A percentile compares a stretch with the other conserved stretches of the same genome.
Conservation (phyloP, 2,113 vertebrate species). For the Nycticryphes semicollaris region DNA sequence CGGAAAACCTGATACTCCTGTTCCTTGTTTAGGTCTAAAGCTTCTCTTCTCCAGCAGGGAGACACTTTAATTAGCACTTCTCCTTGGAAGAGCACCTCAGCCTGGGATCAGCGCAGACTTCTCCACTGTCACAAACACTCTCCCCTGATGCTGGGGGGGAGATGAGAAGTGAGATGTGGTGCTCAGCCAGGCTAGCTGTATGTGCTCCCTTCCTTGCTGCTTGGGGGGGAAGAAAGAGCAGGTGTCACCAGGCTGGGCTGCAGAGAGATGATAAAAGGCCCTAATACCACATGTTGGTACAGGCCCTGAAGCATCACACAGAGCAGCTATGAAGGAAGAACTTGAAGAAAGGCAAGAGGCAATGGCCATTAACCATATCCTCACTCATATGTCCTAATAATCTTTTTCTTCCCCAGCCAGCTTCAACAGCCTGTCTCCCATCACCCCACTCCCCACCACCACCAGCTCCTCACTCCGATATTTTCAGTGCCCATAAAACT, state of each 20-base stretch:
- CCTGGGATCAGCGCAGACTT: neutral
- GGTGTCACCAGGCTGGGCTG: neutral
- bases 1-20: neutral
- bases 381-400: neutral
- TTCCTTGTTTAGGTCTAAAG: neutral
- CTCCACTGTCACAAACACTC: fast-evolving
- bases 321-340: neutral
- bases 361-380: neutral
- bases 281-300: fast-evolving
- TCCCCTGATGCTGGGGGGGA: neutral
- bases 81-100: neutral
- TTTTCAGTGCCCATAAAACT: neutral
- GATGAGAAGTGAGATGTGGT: neutral
- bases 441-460: neutral
- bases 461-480: neutral
- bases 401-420: neutral
- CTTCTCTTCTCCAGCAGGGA: neutral
- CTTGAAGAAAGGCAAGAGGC: neutral
- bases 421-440: neutral
- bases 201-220: neutral
- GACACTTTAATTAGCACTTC: neutral
- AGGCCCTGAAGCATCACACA: neutral
- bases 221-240: neutral
- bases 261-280: neutral
- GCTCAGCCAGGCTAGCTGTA: neutral